phyloP scores from a whole-genome alignment of 2,888 invertebrate genomes.

The Metalampra italica region DNA sequence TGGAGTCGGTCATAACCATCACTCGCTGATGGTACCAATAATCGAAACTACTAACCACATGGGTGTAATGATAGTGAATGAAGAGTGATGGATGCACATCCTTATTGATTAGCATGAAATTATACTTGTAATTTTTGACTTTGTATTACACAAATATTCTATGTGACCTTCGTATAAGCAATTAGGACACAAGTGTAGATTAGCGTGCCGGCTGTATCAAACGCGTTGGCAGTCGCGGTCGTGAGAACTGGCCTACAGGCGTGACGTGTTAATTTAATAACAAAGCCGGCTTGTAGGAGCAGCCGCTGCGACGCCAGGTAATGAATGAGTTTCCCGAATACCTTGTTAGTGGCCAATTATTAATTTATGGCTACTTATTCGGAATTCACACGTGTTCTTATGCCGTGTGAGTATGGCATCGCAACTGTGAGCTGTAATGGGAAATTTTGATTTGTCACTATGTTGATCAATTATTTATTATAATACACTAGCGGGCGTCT shows the following conservation, averaged over 20 bases:
- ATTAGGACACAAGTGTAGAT: too few relatives aligned
- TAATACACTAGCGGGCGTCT: too few relatives aligned
- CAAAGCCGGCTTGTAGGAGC: conserved; percentile 45
- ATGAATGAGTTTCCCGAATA: conserved; percentile 52
- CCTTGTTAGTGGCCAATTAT: conserved; percentile 51
- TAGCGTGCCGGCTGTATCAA: background rate
- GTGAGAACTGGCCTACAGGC: conserved; percentile 33
- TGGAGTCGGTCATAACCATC: too few relatives aligned
- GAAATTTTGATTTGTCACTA: background rate
- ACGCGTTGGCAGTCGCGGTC: conserved; percentile 13
- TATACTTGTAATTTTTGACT: too few relatives aligned
- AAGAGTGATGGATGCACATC: too few relatives aligned
- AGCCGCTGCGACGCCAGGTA: conserved; percentile 35
- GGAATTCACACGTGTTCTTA: conserved; percentile 26
- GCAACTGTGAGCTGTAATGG: conserved; percentile 1
- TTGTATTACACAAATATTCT: too few relatives aligned
- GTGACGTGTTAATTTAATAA: conserved; percentile 55
- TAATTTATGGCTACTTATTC: conserved; percentile 42
- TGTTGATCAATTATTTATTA: too few relatives aligned
- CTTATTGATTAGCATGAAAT: too few relatives aligned
- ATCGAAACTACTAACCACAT: too few relatives aligned
- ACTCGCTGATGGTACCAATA: too few relatives aligned
- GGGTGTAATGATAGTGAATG: too few relatives aligned
- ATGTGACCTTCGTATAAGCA: too few relatives aligned
- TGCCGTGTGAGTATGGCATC: background rate